Percentiles rank a stretch among this genome's conserved stretches.
These are phyloP conservation scores for Cephalopachus bancanus DNA, from an alignment of 2,797 vertebrate species.

Conservation along the genomic window DNA sequence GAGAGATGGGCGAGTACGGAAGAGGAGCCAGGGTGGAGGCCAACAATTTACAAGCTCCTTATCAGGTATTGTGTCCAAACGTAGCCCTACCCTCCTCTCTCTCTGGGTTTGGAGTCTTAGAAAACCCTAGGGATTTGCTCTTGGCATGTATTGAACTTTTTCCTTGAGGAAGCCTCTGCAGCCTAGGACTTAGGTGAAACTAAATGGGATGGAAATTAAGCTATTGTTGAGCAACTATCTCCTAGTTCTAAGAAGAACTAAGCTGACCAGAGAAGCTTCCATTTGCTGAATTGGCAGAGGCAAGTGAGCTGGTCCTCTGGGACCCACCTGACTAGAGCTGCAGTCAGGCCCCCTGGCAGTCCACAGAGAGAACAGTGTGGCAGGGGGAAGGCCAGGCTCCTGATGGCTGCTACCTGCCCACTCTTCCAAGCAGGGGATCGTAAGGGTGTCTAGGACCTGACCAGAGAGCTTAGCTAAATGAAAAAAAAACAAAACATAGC, in stretches of 20 bases:
- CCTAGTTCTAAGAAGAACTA: neutral
- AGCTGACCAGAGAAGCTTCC: neutral
- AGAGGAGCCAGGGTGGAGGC: slow-evolving; percentile 60
- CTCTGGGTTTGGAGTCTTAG: neutral
- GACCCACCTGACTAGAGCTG: neutral
- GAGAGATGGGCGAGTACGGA: slow-evolving; percentile 40
- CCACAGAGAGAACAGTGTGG: neutral
- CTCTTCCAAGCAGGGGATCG: neutral
- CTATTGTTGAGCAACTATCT: slow-evolving; percentile 7
- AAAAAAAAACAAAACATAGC: neutral
- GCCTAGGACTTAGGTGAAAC: neutral
- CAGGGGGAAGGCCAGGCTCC: neutral
- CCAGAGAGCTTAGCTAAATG: neutral
- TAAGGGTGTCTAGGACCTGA: neutral
- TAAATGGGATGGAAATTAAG: neutral
- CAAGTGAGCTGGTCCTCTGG: neutral
- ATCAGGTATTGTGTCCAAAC: slow-evolving; percentile 58
- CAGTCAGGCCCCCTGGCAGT: neutral
- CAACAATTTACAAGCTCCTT: slow-evolving; percentile 59
- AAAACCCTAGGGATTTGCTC: slow-evolving; percentile 24
- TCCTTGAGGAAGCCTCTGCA: slow-evolving; percentile 14
- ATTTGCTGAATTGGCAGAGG: neutral
- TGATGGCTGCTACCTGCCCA: neutral
- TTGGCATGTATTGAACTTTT: neutral
- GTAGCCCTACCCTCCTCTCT: slow-evolving; percentile 28